These are phyloP conservation scores for Glaucidium brasilianum DNA, from an alignment of 2,113 vertebrate genomes.

Conservation along the genomic window DNA sequence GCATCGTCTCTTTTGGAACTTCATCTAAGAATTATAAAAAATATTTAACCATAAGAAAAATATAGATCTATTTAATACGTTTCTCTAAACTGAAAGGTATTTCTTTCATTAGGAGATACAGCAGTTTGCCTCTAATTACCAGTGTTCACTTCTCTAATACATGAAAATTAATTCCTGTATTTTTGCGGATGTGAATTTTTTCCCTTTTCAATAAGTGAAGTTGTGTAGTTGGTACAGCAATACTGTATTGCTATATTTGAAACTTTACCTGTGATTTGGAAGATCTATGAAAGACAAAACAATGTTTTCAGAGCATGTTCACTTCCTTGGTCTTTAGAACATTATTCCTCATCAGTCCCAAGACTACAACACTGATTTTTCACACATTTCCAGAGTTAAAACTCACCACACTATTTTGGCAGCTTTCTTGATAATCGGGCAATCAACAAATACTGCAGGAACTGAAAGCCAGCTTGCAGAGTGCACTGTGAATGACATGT, in stretches of 20 bases:
- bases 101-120: background rate
- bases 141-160: background rate
- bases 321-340: background rate
- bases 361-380: background rate
- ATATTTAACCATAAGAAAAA: background rate
- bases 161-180: background rate
- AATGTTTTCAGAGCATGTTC: background rate
- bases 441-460: background rate
- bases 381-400: background rate
- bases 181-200: background rate
- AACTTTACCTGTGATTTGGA: fast-evolving
- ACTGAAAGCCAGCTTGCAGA: background rate
- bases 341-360: background rate
- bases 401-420: background rate
- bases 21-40: background rate
- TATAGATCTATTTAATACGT: background rate
- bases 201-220: background rate
- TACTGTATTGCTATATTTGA: background rate
- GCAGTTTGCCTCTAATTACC: background rate
- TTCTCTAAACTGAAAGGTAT: background rate
- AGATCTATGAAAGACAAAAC: background rate
- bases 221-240: background rate
- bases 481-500: background rate
- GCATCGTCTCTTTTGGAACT: background rate
- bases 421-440: background rate